Evolutionary conservation across 2,888 invertebrate species (phyloP), one percentile per base, ranked within the genome.

Genomic region (Camponotus fellah): DNA sequence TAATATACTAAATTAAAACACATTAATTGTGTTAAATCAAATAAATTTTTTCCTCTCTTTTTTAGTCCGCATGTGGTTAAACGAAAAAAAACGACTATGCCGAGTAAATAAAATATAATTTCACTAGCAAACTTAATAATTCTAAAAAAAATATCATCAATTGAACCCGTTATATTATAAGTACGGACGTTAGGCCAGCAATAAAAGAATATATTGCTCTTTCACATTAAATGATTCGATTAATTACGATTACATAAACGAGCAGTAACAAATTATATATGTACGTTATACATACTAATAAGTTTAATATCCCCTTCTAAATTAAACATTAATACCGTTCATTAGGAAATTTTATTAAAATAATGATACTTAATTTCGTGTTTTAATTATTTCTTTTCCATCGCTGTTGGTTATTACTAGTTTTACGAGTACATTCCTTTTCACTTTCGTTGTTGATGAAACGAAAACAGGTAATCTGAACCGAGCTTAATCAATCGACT

Each of bases 121-220:
- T 46, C 32, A 46, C 8, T 60, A 60, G 46, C 49, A 46, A 37
- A 71, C 17, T 10, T 49, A 71, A 43, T 32, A 66, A 56, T 76
- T 26, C 32, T 43, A 58, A 71, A 32, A 32, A 60, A 80, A 71
- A 26, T 14, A 60, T 60, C 46, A 69, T 60, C 21, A 34, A 79
- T 60, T 60, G 58, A 58, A 80, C 60, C 14, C 46, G 34, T 69
- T 49, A 37, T 21, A 62, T 71, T 60, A 60, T 71, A 32, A 60
- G 43, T 71, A 71, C n/a, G n/a, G n/a, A 60, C 68, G 21, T 71
- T 80, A 80, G 79, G 79, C 79, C 71, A 80, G 60, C 46, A 21
- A 80, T 60, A 60, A 32, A 62, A 80, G 34, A 2, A 71, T 26
- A 26, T 26, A 26, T 17, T 77, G 40, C 26, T 40, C 12, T 76